phyloP scores from a whole-genome alignment of 2,113 vertebrate species.

The Dasyprocta punctata region DNA sequence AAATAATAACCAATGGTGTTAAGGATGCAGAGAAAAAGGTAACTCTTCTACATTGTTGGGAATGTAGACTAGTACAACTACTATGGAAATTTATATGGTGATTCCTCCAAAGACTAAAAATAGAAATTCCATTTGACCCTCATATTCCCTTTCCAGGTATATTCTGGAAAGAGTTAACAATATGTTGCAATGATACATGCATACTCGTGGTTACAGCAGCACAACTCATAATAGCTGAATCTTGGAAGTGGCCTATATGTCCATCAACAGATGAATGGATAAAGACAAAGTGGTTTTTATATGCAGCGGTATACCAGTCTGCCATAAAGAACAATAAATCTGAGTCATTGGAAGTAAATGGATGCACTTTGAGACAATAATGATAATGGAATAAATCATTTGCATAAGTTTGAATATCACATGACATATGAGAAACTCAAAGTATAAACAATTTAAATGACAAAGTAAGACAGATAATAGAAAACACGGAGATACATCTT shows the following conservation, averaged over 20 bases:
- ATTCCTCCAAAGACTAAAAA: neutral
- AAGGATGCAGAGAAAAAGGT: neutral
- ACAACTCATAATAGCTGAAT: neutral
- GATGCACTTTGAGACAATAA: neutral
- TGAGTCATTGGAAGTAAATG: neutral
- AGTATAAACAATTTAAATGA: neutral
- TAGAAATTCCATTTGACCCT: neutral
- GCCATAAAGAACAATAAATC: neutral
- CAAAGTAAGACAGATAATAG: neutral
- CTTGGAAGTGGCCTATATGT: neutral
- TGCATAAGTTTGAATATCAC: neutral
- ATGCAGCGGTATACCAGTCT: neutral
- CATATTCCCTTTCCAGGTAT: neutral
- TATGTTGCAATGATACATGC: neutral
- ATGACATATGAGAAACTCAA: neutral
- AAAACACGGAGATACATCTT: neutral
- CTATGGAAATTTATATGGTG: neutral
- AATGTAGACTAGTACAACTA: neutral
- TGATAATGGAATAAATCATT: neutral
- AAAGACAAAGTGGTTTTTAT: neutral
- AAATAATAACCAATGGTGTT: neutral
- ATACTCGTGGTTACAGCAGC: neutral
- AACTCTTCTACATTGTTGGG: neutral
- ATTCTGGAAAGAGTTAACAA: neutral
- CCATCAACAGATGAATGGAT: neutral